These are phyloP conservation scores for Drosophila azteca DNA, from an alignment of 1,140 invertebrate species.

Conservation along the genomic window DNA sequence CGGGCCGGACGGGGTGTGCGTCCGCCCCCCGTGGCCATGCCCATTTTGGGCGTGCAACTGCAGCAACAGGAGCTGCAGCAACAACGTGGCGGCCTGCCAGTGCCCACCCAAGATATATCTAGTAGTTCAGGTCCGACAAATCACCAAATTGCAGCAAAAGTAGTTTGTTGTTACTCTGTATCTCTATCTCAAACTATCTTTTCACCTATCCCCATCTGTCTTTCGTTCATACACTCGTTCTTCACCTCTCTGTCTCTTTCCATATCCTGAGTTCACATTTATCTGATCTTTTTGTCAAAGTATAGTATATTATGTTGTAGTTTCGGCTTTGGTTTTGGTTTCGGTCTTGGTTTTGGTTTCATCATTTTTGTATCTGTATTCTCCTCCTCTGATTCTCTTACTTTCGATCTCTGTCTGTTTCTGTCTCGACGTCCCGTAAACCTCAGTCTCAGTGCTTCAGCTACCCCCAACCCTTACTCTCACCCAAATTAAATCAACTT, in stretches of 20 bases:
- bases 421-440: slow-evolving; percentile 5
- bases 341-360: slow-evolving; percentile 21
- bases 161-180: slow-evolving; percentile 62
- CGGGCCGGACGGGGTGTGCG: slow-evolving; percentile 72
- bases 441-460: slow-evolving; percentile 48
- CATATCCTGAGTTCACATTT: slow-evolving; percentile 16
- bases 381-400: neutral
- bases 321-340: slow-evolving; percentile 41
- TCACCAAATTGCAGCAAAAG: slow-evolving; percentile 50
- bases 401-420: slow-evolving; percentile 2
- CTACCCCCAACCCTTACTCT: neutral
- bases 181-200: slow-evolving; percentile 33
- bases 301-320: slow-evolving; percentile 44
- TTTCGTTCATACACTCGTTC: too few species aligned
- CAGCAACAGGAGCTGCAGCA: slow-evolving; percentile 82
- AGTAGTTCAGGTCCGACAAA: slow-evolving; percentile 83
- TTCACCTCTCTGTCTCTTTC: slow-evolving; percentile 14
- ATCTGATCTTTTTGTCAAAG: slow-evolving; percentile 57
- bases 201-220: slow-evolving; percentile 21
- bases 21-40: slow-evolving; percentile 79
- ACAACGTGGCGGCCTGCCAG: slow-evolving; percentile 76
- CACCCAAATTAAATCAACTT: too few species aligned
- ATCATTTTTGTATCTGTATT: slow-evolving; percentile 11
- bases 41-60: slow-evolving; percentile 78
- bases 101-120: slow-evolving; percentile 81